A percentile compares a stretch with the other conserved stretches of the same genome.
phyloP scores from a whole-genome alignment of 2,113 vertebrate species.

The Nesogale talazaci region DNA sequence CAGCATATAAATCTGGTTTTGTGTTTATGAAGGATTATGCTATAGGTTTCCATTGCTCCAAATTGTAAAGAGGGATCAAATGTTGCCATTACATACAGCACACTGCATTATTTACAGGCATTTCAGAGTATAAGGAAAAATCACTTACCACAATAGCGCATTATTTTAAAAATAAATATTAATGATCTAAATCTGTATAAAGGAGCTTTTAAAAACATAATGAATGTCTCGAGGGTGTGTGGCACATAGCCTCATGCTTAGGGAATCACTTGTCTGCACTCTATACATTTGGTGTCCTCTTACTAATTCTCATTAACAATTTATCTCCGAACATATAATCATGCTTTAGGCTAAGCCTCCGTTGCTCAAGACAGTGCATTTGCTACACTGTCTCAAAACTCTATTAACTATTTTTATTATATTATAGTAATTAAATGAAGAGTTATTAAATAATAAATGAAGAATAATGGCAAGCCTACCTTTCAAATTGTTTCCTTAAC shows the following conservation, averaged over 20 bases:
- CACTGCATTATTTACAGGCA: slow-evolving; percentile 24
- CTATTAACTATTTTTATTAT: slow-evolving; percentile 8
- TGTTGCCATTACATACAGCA: slow-evolving; percentile 35
- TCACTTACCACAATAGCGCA: slow-evolving; percentile 29
- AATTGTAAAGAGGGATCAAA: slow-evolving; percentile 31
- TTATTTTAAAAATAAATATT: slow-evolving; percentile 25
- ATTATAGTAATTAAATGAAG: neutral
- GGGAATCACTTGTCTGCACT: neutral
- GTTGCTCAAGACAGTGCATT: neutral
- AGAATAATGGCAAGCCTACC: neutral
- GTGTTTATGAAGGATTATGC: neutral
- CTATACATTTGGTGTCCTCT: neutral
- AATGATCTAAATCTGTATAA: slow-evolving; percentile 18
- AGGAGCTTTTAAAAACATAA: neutral
- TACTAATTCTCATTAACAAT: neutral
- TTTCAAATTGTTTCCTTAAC: neutral
- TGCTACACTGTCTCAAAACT: neutral
- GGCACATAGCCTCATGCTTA: neutral
- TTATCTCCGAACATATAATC: neutral
- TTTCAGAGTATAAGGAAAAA: slow-evolving; percentile 53
- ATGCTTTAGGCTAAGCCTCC: neutral
- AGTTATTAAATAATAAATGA: slow-evolving; percentile 9
- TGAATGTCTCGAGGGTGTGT: neutral
- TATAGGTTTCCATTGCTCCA: slow-evolving; percentile 28
- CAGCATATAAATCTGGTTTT: slow-evolving; percentile 51